phyloP scores from a whole-genome alignment of 2,113 vertebrate species.

The Brienomyrus longianalis region DNA sequence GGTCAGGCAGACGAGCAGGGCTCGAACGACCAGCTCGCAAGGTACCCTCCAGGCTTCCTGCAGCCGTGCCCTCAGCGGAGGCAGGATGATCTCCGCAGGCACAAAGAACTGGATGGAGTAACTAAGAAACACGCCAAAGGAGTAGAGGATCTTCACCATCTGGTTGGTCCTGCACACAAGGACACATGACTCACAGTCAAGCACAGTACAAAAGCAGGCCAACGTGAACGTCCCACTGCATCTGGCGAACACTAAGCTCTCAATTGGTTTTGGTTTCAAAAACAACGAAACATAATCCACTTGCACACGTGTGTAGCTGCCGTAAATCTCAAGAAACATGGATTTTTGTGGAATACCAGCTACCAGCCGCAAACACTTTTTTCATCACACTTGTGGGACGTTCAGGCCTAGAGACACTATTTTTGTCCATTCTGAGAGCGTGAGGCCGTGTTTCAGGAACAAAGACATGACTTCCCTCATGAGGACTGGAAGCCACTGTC shows the following conservation, averaged over 20 bases:
- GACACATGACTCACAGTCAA: constrained; percentile 22
- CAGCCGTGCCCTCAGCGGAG: constrained; percentile 56
- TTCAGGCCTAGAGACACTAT: neutral
- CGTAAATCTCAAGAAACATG: neutral
- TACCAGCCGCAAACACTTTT: neutral
- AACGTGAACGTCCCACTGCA: neutral
- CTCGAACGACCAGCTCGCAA: constrained; percentile 58
- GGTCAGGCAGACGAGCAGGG: constrained; percentile 67
- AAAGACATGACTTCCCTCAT: neutral
- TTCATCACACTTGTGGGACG: neutral
- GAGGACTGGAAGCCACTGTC: neutral
- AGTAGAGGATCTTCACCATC: constrained; percentile 77
- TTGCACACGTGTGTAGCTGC: neutral
- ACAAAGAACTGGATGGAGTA: constrained; percentile 84
- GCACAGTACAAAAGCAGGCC: neutral
- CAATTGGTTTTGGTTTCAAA: neutral
- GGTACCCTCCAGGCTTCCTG: constrained; percentile 60
- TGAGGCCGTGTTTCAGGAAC: neutral
- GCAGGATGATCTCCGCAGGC: constrained; percentile 75
- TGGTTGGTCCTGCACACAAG: constrained; percentile 70
- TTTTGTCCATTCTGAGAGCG: neutral
- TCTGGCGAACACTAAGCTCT: neutral
- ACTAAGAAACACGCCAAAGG: constrained; percentile 81
- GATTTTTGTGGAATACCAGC: neutral
- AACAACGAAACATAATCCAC: neutral